A percentile compares a stretch with the other conserved stretches of the same genome.
Conservation (phyloP, 2,113 vertebrate species). For the Eolophus roseicapilla region DNA sequence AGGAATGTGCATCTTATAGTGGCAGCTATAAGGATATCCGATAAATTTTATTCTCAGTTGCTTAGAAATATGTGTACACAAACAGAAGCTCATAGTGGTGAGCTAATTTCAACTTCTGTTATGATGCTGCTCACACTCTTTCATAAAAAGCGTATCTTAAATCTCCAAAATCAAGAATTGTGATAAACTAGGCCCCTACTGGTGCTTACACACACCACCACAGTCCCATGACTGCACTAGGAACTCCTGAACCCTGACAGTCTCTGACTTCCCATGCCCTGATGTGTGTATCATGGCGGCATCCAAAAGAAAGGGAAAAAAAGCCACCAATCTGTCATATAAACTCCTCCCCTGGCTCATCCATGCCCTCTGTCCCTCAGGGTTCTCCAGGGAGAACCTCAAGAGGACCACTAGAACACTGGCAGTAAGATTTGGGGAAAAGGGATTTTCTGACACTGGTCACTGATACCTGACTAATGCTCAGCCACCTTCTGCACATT, state of each 20-base stretch:
- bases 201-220: neutral
- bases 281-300: fast-evolving
- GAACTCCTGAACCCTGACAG: neutral
- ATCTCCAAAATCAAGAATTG: neutral
- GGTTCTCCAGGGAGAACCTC: neutral
- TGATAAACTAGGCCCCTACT: neutral
- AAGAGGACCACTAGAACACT: neutral
- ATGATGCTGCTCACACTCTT: neutral
- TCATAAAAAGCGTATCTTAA: neutral
- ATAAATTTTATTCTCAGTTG: conserved; percentile 11
- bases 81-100: neutral
- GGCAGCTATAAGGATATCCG: neutral
- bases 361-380: neutral
- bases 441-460: neutral
- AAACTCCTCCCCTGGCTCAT: neutral
- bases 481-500: neutral
- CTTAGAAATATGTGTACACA: neutral
- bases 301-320: neutral
- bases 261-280: neutral
- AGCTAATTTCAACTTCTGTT: conserved; percentile 5
- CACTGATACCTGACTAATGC: neutral
- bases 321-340: neutral
- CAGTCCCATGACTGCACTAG: neutral
- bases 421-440: neutral
- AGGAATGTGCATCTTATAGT: neutral